phyloP scores from a whole-genome alignment of 2,888 invertebrate species.

The Gibbula magus region DNA sequence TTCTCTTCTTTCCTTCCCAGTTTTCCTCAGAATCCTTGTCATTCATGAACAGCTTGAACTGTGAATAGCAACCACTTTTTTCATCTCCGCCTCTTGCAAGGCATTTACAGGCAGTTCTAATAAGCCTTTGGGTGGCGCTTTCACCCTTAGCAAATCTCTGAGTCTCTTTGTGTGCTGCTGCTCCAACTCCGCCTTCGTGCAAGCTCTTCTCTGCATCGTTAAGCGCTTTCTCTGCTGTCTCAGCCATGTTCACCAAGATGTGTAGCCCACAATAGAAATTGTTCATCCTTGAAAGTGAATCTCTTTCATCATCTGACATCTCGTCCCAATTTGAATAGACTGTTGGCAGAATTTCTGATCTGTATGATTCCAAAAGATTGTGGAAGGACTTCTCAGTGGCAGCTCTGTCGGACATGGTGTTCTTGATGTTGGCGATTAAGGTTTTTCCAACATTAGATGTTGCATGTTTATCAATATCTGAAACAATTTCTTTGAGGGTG shows the following conservation, averaged over 20 bases:
- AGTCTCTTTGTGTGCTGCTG: not conserved
- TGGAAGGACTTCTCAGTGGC: conserved; percentile 32
- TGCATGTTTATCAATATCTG: not conserved
- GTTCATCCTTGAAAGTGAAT: not conserved
- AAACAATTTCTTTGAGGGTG: conserved; percentile 16
- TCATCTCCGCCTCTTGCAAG: conserved; percentile 15
- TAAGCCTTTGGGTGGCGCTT: not conserved
- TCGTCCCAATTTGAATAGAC: conserved; percentile 12
- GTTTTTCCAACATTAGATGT: not conserved
- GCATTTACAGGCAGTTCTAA: conserved; percentile 13
- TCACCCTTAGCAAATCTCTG: not conserved
- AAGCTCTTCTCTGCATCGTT: not conserved
- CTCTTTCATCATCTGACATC: no score
- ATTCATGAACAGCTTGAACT: not conserved
- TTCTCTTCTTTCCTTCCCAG: not conserved
- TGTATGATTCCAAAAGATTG: conserved; percentile 24
- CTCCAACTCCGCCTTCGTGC: not conserved
- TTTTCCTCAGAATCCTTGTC: not conserved
- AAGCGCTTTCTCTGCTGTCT: not conserved
- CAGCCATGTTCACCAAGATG: conserved; percentile 30
- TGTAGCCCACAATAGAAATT: conserved; percentile 38
- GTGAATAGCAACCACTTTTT: conserved; percentile 20
- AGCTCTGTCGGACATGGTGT: conserved; percentile 34
- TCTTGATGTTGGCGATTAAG: conserved; percentile 20
- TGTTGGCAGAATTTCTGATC: conserved; percentile 18